These are phyloP conservation scores for Siniperca scherzeri DNA, from an alignment of 2,797 vertebrate species.

Conservation along the genomic window DNA sequence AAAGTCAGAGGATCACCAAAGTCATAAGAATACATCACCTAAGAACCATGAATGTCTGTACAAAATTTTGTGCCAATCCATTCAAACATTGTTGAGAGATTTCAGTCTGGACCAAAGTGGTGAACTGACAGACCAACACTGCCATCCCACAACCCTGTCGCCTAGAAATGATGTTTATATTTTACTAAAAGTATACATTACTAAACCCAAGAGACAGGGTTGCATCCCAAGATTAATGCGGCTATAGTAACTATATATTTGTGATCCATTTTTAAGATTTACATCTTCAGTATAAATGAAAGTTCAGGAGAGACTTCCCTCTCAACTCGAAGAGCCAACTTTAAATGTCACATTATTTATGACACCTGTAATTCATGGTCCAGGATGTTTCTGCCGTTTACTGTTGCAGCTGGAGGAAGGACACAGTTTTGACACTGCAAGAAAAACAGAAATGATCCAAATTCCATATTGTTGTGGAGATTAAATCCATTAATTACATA, in stretches of 20 bases:
- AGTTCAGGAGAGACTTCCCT: background rate
- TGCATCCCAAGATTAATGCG: background rate
- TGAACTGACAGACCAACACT: background rate
- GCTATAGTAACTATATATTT: background rate
- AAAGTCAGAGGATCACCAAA: background rate
- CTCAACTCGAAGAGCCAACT: background rate
- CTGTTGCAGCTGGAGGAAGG: background rate
- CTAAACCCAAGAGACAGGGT: background rate
- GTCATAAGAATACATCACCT: background rate
- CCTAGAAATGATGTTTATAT: background rate
- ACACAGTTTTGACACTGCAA: background rate
- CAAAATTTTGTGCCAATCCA: background rate
- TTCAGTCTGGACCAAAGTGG: background rate
- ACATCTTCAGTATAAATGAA: background rate
- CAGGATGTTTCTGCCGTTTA: background rate
- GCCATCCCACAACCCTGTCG: background rate
- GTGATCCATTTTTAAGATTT: background rate
- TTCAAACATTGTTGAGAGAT: background rate
- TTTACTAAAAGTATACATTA: too few relatives aligned
- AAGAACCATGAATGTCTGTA: background rate
- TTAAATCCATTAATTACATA: background rate
- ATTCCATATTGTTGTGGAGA: background rate
- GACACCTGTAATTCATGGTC: background rate
- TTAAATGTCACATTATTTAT: slow-evolving; percentile 28
- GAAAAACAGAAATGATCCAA: background rate